Conservation (phyloP, 2,888 invertebrate species). For the Drosophila putrida region DNA sequence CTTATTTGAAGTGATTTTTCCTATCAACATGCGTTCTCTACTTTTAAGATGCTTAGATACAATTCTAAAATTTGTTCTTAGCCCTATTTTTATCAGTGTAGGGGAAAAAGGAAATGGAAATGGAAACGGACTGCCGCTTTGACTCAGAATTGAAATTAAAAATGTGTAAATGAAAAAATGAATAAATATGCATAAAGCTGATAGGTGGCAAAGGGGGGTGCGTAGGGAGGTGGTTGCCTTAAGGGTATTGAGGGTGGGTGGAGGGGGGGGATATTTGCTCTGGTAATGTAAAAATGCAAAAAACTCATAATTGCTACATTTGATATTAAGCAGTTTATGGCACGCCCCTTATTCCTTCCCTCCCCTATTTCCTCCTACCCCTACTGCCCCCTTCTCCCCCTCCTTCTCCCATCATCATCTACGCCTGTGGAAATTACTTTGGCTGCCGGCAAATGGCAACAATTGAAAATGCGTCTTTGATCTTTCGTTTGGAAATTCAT, state of each 20-base stretch:
- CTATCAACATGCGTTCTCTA: no score
- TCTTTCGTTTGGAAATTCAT: slow-evolving; percentile 79
- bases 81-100: no score
- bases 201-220: background rate
- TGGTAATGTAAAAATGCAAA: slow-evolving; percentile 28
- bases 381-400: background rate
- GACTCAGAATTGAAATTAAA: slow-evolving; percentile 75
- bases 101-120: background rate
- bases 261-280: background rate
- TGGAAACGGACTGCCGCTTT: slow-evolving; percentile 46
- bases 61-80: no score
- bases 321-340: slow-evolving; percentile 72
- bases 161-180: slow-evolving; percentile 79
- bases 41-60: no score
- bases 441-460: slow-evolving; percentile 78
- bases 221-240: no score
- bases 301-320: slow-evolving; percentile 75
- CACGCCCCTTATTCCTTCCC: slow-evolving; percentile 10
- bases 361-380: background rate
- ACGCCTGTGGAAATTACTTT: slow-evolving; percentile 37
- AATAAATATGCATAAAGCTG: slow-evolving; percentile 67
- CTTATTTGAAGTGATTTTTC: no score
- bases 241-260: background rate
- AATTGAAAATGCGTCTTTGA: slow-evolving; percentile 77
- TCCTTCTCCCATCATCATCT: background rate